phyloP scores from a whole-genome alignment of 2,888 invertebrate genomes.

The Parelbella ahira region DNA sequence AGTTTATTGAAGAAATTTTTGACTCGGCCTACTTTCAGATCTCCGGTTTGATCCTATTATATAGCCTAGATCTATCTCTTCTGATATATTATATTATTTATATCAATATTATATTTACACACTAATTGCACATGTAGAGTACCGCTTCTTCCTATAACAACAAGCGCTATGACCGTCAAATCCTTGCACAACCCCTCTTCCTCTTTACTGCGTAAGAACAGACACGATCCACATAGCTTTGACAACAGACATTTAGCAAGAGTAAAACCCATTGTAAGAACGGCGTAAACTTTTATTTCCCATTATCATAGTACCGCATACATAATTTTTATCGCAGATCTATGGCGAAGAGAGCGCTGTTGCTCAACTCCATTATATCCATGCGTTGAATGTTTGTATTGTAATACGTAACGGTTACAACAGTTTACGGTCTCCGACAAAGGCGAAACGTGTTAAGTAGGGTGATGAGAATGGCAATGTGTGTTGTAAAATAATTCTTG shows the following conservation, averaged over 20 bases:
- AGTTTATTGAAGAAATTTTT: too few relatives aligned
- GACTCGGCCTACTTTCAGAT: too few relatives aligned
- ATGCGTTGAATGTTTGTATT: slow-evolving; percentile 7
- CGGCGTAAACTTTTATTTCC: slow-evolving; percentile 1
- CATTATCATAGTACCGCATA: slow-evolving; percentile 2
- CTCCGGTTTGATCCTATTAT: too few relatives aligned
- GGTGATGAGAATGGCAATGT: slow-evolving; percentile 37
- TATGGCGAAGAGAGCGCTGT: not conserved
- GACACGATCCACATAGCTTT: not conserved
- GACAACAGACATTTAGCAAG: too few relatives aligned
- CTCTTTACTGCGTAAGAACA: too few relatives aligned
- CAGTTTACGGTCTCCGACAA: slow-evolving; percentile 7
- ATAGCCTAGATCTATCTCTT: too few relatives aligned
- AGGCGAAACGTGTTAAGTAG: slow-evolving; percentile 14
- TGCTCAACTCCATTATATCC: slow-evolving; percentile 1
- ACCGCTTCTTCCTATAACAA: too few relatives aligned
- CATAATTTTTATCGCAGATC: not conserved
- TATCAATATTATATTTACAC: too few relatives aligned
- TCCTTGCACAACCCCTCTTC: too few relatives aligned
- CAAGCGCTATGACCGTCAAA: too few relatives aligned
- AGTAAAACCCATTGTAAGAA: not conserved
- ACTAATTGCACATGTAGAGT: too few relatives aligned
- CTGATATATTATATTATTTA: too few relatives aligned
- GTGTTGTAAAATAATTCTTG: slow-evolving; percentile 42
- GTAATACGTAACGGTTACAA: slow-evolving; percentile 11